phyloP scores from a whole-genome alignment of 2,888 invertebrate species.

The Drosophila lacicola region DNA sequence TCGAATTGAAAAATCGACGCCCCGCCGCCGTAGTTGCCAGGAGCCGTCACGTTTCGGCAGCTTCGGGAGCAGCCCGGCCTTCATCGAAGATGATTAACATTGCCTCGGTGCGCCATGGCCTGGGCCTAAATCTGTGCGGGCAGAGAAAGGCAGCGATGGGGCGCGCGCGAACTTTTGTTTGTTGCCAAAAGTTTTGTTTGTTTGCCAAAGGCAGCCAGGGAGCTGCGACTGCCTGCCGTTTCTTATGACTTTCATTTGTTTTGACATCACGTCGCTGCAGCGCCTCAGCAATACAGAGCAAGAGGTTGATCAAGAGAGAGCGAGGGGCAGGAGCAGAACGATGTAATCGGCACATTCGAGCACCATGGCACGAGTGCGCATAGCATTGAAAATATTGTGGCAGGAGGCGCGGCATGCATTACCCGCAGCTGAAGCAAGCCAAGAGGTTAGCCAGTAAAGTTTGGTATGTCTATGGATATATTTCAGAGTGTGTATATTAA shows the following conservation, averaged over 20 bases:
- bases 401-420: conserved; percentile 45
- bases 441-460: conserved; percentile 34
- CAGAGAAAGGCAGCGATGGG: neutral
- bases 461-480: neutral
- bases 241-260: conserved; percentile 75
- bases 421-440: conserved; percentile 41
- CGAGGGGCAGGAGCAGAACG: conserved; percentile 11
- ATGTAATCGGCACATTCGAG: conserved; percentile 63
- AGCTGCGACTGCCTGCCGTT: conserved; percentile 56
- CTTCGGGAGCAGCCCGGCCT: conserved; percentile 10
- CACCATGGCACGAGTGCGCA: conserved; percentile 54
- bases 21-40: conserved; percentile 46
- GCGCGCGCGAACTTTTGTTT: conserved; percentile 68
- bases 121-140: conserved; percentile 8
- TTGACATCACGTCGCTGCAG: conserved; percentile 76
- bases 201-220: conserved; percentile 60
- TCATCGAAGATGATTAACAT: conserved; percentile 62
- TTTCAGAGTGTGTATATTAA: too few species aligned
- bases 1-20: conserved; percentile 69
- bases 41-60: conserved; percentile 67
- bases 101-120: conserved; percentile 36
- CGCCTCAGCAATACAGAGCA: conserved; percentile 5
- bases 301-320: neutral
- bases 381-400: conserved; percentile 20
- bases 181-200: conserved; percentile 73